Conservation (phyloP, 2,888 invertebrate species). For the Rhagophthalmus giganteus region DNA sequence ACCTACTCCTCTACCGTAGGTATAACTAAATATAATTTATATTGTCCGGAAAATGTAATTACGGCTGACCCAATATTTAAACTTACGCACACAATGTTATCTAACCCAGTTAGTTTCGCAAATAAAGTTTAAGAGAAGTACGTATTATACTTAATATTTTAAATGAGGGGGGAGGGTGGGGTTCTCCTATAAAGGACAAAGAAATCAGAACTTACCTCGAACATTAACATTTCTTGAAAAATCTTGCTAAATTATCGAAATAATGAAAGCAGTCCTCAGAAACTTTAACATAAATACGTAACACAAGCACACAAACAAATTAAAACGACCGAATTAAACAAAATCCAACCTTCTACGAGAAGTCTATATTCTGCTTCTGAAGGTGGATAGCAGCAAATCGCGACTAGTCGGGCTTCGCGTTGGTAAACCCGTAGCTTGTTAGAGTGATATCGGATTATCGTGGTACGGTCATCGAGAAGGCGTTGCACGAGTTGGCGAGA, state of each 20-base stretch:
- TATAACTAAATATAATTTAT: no score
- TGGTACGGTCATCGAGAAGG: constrained; percentile 24
- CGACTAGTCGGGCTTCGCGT: constrained; percentile 20
- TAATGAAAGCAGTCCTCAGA: neutral
- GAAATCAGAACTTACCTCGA: constrained; percentile 30
- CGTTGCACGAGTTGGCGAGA: constrained; percentile 25
- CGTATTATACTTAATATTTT: no score
- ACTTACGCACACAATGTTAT: no score
- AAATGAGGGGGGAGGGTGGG: no score
- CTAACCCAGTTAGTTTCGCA: neutral
- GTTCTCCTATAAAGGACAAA: neutral
- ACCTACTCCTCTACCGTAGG: no score
- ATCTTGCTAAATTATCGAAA: neutral
- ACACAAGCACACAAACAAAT: neutral
- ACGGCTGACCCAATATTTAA: no score
- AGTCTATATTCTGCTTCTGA: constrained; percentile 12
- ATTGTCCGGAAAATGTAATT: no score
- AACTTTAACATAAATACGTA: neutral
- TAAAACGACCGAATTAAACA: neutral
- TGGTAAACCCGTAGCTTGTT: constrained; percentile 15
- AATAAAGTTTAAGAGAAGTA: neutral
- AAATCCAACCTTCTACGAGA: neutral
- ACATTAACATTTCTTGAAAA: constrained; percentile 32
- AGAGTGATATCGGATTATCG: constrained; percentile 22
- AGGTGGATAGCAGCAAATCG: constrained; percentile 15